phyloP scores from a whole-genome alignment of 1,140 invertebrate genomes.

The Trypoxylus dichotomus region DNA sequence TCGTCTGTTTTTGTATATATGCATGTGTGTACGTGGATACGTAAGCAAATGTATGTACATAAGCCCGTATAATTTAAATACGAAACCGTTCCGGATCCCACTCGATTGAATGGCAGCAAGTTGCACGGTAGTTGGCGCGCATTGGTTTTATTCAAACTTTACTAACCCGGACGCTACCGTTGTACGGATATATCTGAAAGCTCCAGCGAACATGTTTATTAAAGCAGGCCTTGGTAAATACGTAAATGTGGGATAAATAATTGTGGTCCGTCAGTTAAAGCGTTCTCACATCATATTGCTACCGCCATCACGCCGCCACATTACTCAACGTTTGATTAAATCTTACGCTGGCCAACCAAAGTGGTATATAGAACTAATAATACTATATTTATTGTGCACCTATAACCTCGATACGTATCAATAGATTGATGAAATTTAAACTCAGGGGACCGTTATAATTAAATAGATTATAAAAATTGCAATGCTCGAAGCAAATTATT shows the following conservation, averaged over 20 bases:
- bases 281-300: not conserved
- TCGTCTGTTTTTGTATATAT: not conserved
- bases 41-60: not conserved
- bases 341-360: not conserved
- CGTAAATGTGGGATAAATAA: conserved; percentile 3
- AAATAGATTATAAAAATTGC: too few species aligned
- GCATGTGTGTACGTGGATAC: not conserved
- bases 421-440: too few species aligned
- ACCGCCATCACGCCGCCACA: not conserved
- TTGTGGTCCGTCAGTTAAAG: not conserved
- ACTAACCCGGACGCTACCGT: not conserved
- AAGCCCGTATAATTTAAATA: not conserved
- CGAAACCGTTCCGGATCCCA: not conserved
- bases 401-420: too few species aligned
- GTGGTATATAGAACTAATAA: too few species aligned
- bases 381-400: too few species aligned
- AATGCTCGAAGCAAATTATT: too few species aligned
- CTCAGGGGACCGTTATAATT: too few species aligned
- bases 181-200: not conserved
- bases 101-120: not conserved
- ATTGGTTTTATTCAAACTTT: not conserved
- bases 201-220: not conserved
- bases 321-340: not conserved
- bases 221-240: not conserved
- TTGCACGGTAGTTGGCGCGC: not conserved